These are phyloP conservation scores for Centropus bengalensis DNA, from an alignment of 2,113 vertebrate genomes.

Conservation along the genomic window DNA sequence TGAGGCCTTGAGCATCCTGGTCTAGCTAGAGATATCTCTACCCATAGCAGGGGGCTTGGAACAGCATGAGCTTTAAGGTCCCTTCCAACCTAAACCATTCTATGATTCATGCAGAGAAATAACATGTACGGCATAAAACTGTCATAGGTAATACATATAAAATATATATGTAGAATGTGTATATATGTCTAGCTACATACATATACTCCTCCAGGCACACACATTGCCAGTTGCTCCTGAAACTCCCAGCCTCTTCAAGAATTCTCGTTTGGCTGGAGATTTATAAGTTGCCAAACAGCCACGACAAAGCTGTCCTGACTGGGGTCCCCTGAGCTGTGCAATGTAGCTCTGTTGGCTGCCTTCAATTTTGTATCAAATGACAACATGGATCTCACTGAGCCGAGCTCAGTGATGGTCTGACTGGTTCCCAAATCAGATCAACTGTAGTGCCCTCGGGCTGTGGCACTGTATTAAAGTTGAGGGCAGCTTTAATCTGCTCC, in stretches of 20 bases:
- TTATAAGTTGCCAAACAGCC: background rate
- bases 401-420: background rate
- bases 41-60: too few species aligned
- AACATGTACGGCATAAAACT: background rate
- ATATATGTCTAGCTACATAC: background rate
- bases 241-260: background rate
- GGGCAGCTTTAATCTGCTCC: constrained; percentile 56
- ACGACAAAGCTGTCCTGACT: background rate
- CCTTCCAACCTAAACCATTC: too few species aligned
- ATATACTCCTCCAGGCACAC: background rate
- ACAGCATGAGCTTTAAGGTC: too few species aligned
- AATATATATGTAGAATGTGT: background rate
- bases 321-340: background rate
- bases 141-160: background rate
- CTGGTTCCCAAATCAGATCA: constrained; percentile 45
- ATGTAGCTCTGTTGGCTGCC: background rate
- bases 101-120: background rate
- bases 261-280: background rate
- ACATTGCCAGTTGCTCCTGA: background rate
- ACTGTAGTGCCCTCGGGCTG: constrained; percentile 5
- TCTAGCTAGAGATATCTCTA: background rate
- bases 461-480: constrained; percentile 42
- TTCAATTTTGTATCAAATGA: constrained; percentile 44
- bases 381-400: constrained; percentile 5
- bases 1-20: too few species aligned